These are phyloP conservation scores for Poeciliopsis paucimaculata DNA, from an alignment of 2,797 vertebrate genomes.

Conservation along the genomic window DNA sequence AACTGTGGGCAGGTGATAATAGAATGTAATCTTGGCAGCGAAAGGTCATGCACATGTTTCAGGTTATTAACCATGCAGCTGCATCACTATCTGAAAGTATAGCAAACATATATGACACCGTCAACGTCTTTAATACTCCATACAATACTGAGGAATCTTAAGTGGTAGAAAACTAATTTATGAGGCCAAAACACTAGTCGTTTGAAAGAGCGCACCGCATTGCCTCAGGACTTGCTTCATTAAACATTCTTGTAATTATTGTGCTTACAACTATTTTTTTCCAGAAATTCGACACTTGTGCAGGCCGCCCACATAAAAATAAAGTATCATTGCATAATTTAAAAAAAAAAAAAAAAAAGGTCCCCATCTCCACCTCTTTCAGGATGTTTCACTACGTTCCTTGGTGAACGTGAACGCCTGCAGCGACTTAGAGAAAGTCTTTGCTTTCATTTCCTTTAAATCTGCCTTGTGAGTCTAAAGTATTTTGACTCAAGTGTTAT, in stretches of 20 bases:
- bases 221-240: constrained; percentile 1
- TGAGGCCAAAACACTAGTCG: neutral
- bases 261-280: constrained; percentile 24
- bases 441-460: constrained; percentile 8
- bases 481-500: neutral
- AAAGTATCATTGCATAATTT: constrained; percentile 11
- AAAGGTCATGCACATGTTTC: constrained; percentile 43
- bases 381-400: constrained; percentile 3
- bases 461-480: constrained; percentile 11
- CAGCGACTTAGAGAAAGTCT: constrained; percentile 19
- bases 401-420: constrained; percentile 12
- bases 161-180: neutral
- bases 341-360: constrained; percentile 5
- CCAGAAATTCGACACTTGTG: constrained; percentile 16
- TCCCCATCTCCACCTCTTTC: constrained; percentile 22
- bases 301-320: constrained; percentile 3
- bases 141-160: neutral
- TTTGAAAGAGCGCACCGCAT: neutral
- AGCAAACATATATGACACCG: neutral
- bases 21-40: constrained; percentile 39
- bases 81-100: neutral
- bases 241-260: constrained; percentile 33
- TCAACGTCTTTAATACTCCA: neutral
- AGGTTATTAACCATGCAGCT: constrained; percentile 13
- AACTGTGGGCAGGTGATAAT: constrained; percentile 66